These are phyloP conservation scores for Protomyctophum bolini DNA, from an alignment of 2,113 vertebrate species.

Conservation along the genomic window DNA sequence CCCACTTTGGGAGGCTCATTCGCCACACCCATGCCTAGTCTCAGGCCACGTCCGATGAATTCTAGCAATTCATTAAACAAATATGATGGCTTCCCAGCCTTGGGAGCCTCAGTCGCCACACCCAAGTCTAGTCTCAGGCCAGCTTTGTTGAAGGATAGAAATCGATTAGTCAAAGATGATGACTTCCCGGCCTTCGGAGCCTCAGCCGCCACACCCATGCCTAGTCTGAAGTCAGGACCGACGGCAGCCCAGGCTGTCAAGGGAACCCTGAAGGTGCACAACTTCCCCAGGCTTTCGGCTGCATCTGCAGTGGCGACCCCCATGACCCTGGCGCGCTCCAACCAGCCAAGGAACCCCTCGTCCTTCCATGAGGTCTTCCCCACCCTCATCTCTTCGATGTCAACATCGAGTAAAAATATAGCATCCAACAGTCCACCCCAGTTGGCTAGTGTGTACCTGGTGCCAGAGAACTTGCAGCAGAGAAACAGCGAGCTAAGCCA, in stretches of 20 bases:
- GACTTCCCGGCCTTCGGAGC: conserved; percentile 82
- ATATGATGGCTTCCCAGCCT: conserved; percentile 95
- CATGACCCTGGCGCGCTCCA: too few relatives aligned
- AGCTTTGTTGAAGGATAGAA: conserved; percentile 60
- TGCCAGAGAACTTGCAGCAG: conserved; percentile 92
- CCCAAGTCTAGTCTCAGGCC: too few relatives aligned
- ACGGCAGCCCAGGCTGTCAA: too few relatives aligned
- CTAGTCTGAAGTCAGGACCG: conserved; percentile 68
- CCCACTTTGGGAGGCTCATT: conserved; percentile 73
- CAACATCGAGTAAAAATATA: conserved; percentile 81
- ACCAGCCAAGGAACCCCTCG: conserved; percentile 73
- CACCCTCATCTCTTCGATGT: conserved; percentile 84
- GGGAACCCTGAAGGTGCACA: too few relatives aligned
- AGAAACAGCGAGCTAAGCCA: conserved; percentile 94
- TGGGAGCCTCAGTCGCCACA: conserved; percentile 66
- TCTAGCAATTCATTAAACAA: conserved; percentile 52
- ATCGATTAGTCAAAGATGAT: conserved; percentile 76
- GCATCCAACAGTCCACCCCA: conserved; percentile 69
- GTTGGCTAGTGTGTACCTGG: conserved; percentile 79
- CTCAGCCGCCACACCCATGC: conserved; percentile 44
- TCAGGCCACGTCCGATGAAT: conserved; percentile 52
- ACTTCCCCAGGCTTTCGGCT: conserved; percentile 44
- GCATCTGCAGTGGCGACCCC: conserved; percentile 37
- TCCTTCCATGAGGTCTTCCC: conserved; percentile 97
- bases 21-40: conserved; percentile 59